Base-by-base conservation (phyloP, 2,888 invertebrate genomes). In the Cheiracanthium punctorium region DNA sequence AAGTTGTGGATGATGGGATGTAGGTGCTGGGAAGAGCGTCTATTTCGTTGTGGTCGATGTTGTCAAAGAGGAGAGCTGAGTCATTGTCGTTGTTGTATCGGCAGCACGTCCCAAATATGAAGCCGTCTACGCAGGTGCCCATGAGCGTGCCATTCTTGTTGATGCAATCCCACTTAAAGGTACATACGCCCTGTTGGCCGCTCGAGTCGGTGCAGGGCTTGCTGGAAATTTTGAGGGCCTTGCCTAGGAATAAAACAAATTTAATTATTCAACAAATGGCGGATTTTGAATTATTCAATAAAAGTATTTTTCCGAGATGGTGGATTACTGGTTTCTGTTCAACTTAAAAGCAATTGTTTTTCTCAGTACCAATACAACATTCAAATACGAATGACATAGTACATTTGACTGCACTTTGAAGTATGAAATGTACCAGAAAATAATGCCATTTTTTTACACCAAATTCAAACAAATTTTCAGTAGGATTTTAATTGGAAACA, bases 81-180 rank as follows among this genome's bases (percentile, higher is more conserved):
- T 76, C 82, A n/a, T n/a, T n/a, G 37, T 37, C 37, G 37, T 37
- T 37, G 10, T 10, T 10, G 41, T 79, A 76, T 4, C 87, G 84
- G 92, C 97, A 97, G 92, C 97, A 97, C 88, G 96, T 96, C 70
- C 97, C 97, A 92, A 97, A 97, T 96, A 97, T 97, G 93, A 97
- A 97, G 74, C 96, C 95, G 92, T 97, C 97, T 89, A 97, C 96
- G 92, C 97, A 97, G 93, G 97, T 97, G 89, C 97, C 97, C 89
- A 96, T 95, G 92, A 97, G 97, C 88, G 94, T 94, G 41, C 97
- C 97, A 89, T 97, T 96, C 65, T 96, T 95, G 90, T 96, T 95
- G 91, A 97, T 96, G 93, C 97, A 97, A 93, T 97, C 97, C 94
- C 96, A 97, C 89, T 97, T 97, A 93, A 97, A 97, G 96, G 97